Evolutionary conservation across 1,140 invertebrate genomes (phyloP).

Genomic region (Scylla paramamosain): DNA sequence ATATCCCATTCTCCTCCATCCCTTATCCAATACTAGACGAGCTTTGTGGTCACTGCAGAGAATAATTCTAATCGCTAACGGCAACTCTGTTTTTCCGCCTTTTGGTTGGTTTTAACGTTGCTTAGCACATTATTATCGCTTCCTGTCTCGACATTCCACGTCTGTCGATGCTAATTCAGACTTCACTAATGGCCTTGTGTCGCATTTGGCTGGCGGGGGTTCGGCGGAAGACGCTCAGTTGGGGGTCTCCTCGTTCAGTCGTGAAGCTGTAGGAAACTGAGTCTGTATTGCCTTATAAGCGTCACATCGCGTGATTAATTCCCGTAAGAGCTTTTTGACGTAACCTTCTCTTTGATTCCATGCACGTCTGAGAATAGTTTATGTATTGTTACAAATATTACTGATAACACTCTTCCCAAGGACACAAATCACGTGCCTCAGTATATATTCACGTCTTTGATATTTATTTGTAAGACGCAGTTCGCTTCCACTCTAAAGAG

Average conservation of each 20-base stretch:
- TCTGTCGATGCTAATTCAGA: not conserved
- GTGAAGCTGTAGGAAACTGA: not conserved
- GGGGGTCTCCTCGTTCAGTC: not conserved
- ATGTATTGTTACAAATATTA: not conserved
- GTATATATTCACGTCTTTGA: not conserved
- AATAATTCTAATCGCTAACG: not conserved
- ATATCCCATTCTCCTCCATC: not conserved
- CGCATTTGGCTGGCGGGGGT: not conserved
- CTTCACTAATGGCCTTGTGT: not conserved
- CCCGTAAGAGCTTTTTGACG: not conserved
- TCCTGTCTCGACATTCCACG: not conserved
- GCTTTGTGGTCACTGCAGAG: not conserved
- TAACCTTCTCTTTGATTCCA: not conserved
- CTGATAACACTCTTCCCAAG: not conserved
- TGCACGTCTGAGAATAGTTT: not conserved
- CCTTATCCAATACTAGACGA: not conserved
- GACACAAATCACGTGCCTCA: not conserved
- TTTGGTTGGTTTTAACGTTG: not conserved
- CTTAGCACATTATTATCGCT: not conserved
- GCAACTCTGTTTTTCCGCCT: not conserved
- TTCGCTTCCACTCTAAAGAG: too few species aligned
- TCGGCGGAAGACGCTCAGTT: not conserved
- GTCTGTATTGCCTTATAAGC: not conserved
- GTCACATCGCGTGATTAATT: not conserved
- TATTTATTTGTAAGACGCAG: not conserved